Evolutionary conservation across 2,888 invertebrate genomes (phyloP), one percentile per base, ranked within the genome.

Genomic region (Gymnoscelis rufifasciata): DNA sequence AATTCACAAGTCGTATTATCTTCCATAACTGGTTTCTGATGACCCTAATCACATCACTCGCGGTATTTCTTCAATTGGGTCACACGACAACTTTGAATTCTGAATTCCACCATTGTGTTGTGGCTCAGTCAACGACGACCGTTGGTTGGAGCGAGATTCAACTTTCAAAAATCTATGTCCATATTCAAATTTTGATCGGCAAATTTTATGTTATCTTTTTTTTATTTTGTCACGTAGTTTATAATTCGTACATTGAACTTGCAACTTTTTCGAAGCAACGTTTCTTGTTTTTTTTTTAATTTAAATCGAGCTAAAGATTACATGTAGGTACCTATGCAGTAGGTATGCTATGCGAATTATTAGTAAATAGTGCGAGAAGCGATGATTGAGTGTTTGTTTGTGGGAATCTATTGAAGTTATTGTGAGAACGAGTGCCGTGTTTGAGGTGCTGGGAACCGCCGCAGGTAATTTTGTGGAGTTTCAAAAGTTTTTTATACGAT

Each of bases 11-110:
- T 8, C 19, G 7, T 29, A 11, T 29, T n/a, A 29, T 14, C 11
- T 33, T 14, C 33, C 3, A 31, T 30, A 14, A 42, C 49, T 43
- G 50, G 49, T 53, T 47, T 13, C 47, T n/a, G 30, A n/a, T 37
- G 33, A 10, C 41, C 43, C 11, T 19, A 19, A 39, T 14, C 36
- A n/a, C n/a, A n/a, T n/a, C 56, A 52, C 57, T 48, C 31, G 31
- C 31, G 13, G 37, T 11, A 30, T 40, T 47, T 36, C 29, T 14
- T 58, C 13, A 35, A 45, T 52, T 55, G 51, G 35, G 31, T 51
- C 59, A 41, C 28, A 30, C 30, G 43, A 14, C 33, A 55, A 52
- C 47, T 53, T 54, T 44, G 30, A 47, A 54, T 51, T 56, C 53
- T 42, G 30, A 47, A 54, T 51, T 56, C 53, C 44, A 47, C 30